Base-by-base conservation (phyloP, 2,113 vertebrate species). In the Embiotoca jacksoni region DNA sequence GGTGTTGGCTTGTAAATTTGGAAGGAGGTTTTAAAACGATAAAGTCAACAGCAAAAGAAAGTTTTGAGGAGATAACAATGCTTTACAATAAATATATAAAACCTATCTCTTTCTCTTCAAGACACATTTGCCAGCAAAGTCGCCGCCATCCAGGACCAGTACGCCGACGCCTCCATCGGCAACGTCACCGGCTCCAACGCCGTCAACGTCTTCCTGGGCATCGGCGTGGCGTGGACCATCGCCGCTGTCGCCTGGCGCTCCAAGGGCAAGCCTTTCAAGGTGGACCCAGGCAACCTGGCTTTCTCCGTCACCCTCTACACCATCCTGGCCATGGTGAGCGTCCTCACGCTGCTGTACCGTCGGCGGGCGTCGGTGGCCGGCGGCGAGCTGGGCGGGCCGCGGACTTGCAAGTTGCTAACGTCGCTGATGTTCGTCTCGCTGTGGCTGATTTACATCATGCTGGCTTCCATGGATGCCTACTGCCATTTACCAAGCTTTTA, bases 81-180 rank as follows among this genome's bases (percentile, higher is more conserved):
- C 41, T 44, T 44, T 13, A 13, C 41, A 13, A 1, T 11, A 11
- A 11, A 3, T 44, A 44, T 10, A 11, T 44, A 44, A 44, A 13
- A 44, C 41, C 4, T 71, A 15, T 65, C 23, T 59, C 16, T 78
- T 16, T 16, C 7, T 23, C 14, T 3, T 61, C 70, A 86, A 96
- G 95, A 96, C 86, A 96, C 95, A 1, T 96, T 96, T 60, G 95
- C 95, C 80, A 96, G 95, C 81, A 96, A 96, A 39, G 95, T 96
- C 0, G 95, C 95, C 0, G 95, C 95, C 70, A 95, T 96, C 88
- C 95, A 96, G 92, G 95, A 96, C 88, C 95, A 96, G 82, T 94
- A 96, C 33, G 95, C 95, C 0, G 95, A 96, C 15, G 95, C 95
- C 32, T 96, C 95, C 67, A 96, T 96, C 46, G 95, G 95, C 55